Evolutionary conservation across 2,113 vertebrate genomes (phyloP), one percentile per base, ranked within the genome.

Genomic region (Symphodus melops): DNA sequence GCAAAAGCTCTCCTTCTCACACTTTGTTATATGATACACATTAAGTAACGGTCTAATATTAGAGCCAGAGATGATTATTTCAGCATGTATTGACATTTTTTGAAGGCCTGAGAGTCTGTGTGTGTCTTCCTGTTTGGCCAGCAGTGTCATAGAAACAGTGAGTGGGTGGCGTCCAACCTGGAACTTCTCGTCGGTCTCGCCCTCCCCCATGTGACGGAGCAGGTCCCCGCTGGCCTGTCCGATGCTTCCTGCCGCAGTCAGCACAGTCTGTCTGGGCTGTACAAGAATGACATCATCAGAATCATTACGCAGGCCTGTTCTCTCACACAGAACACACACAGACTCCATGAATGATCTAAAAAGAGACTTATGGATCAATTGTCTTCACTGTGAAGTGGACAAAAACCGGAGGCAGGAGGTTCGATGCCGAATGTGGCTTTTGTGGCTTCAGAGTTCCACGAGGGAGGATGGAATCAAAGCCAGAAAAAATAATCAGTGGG

Each of bases 161-260:
- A 74, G 87, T 81, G 83, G 77, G 75, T 28, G 72, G 72, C 1
- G 46, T 88, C 91, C 68, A 74, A 99, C 98, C 94, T 99, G 98
- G 92, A 99, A 99, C 70, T 98, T 95, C 86, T 98, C 97, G 68
- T 99, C 98, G 0, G 97, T 97, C 92, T 99, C 98, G 42, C 95
- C 97, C 91, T 99, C 98, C 77, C 98, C 98, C n/a, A 99, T 99
- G 81, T 99, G 97, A 52, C 96, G 95, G 68, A 99, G 95, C 5
- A 99, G 94, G 81, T 99, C 98, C 58, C 98, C 98, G 0, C 98
- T 99, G 79, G 98, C 97, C 87, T 99, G 98, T 7, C 98, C 98
- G 25, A 99, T 98, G 88, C 96, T 99, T 75, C 98, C 98, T 61
- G 98, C 98, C 53, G 98, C 98, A 0, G 97, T 99, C 92, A 99